Percentiles rank a stretch among this genome's conserved stretches.
Conservation (phyloP, 2,797 vertebrate genomes). For the Paramormyrops hopkinsi region DNA sequence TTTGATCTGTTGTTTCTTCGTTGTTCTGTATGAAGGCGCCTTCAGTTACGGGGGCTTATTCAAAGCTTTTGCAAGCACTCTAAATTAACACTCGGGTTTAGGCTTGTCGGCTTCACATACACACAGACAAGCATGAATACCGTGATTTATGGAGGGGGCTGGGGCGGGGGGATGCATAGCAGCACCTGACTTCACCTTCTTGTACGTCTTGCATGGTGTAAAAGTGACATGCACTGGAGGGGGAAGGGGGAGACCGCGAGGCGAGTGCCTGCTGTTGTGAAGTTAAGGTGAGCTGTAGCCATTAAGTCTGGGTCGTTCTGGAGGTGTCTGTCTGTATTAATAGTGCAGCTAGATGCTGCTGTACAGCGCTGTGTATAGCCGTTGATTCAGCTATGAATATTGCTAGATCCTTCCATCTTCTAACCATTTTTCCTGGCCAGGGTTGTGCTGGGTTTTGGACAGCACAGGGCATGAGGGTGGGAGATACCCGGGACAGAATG, state of each 20-base stretch:
- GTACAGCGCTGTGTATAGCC: neutral
- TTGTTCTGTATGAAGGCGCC: slow-evolving; percentile 9
- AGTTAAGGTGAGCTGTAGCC: neutral
- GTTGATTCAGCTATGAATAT: neutral
- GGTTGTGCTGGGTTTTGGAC: neutral
- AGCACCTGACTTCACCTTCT: neutral
- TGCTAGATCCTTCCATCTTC: neutral
- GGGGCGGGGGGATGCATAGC: neutral
- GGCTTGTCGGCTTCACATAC: neutral
- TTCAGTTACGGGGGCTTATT: slow-evolving; percentile 11
- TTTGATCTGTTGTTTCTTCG: neutral
- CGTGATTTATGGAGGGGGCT: neutral
- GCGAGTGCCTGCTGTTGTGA: neutral
- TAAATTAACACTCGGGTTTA: slow-evolving; percentile 24
- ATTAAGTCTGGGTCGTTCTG: neutral
- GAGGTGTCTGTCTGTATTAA: neutral
- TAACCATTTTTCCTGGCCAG: neutral
- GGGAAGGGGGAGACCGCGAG: neutral
- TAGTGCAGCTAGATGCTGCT: neutral
- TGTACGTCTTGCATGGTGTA: neutral
- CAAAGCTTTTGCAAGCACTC: slow-evolving; percentile 6
- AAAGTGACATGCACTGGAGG: neutral
- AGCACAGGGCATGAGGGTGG: neutral
- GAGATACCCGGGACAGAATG: neutral
- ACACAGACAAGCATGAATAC: neutral